These are phyloP conservation scores for Sturmia bella DNA, from an alignment of 2,888 invertebrate species.

Conservation along the genomic window DNA sequence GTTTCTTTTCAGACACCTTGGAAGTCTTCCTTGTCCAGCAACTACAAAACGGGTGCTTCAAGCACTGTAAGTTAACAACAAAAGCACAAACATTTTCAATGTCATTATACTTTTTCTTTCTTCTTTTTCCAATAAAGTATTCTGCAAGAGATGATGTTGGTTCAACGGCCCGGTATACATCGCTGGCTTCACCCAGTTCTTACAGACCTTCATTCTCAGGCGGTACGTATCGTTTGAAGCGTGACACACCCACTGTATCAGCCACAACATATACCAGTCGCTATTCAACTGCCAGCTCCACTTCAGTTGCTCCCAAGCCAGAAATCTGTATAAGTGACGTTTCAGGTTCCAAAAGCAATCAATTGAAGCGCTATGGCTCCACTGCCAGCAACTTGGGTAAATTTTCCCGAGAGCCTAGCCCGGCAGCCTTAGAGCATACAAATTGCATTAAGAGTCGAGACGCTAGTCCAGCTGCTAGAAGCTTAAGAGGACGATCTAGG, in stretches of 20 bases:
- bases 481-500: slow-evolving; percentile 80
- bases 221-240: slow-evolving; percentile 81
- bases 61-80: slow-evolving; percentile 75
- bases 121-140: slow-evolving; percentile 74
- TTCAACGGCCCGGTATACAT: slow-evolving; percentile 76
- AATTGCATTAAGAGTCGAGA: slow-evolving; percentile 82
- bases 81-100: too few relatives aligned
- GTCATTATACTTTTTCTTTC: slow-evolving; percentile 1
- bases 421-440: slow-evolving; percentile 78
- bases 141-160: slow-evolving; percentile 78
- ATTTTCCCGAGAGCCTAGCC: slow-evolving; percentile 81
- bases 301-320: slow-evolving; percentile 68
- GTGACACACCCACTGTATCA: slow-evolving; percentile 76
- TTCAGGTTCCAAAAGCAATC: slow-evolving; percentile 54
- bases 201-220: slow-evolving; percentile 82
- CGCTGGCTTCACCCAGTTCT: slow-evolving; percentile 79
- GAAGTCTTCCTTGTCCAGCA: slow-evolving; percentile 79
- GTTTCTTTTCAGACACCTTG: slow-evolving; percentile 77
- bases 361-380: slow-evolving; percentile 76
- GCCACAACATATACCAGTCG: slow-evolving; percentile 77
- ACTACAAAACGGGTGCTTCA: slow-evolving; percentile 78
- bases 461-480: slow-evolving; percentile 83
- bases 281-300: slow-evolving; percentile 71
- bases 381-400: slow-evolving; percentile 75
- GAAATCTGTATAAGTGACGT: slow-evolving; percentile 74